These are phyloP conservation scores for Bugula neritina DNA, from an alignment of 2,888 invertebrate species.

Conservation along the genomic window DNA sequence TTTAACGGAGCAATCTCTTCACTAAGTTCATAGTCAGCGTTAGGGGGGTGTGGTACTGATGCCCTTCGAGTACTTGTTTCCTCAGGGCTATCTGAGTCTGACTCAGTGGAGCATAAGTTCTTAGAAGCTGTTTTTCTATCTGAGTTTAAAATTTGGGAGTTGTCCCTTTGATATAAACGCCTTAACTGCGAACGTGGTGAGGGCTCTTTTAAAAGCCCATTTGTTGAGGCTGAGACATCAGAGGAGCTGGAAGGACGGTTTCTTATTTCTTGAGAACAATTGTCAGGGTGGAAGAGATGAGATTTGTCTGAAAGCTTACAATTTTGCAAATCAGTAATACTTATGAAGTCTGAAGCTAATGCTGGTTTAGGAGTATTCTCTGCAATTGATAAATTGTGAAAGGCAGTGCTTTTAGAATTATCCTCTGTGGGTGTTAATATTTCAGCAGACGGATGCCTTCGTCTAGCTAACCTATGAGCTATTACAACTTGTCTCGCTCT, in stretches of 20 bases:
- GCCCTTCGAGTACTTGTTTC: neutral
- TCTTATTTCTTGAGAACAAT: neutral
- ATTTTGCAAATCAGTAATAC: slow-evolving; percentile 18
- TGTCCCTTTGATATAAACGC: neutral
- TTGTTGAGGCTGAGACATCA: neutral
- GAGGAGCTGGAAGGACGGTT: slow-evolving; percentile 1
- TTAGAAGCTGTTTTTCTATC: neutral
- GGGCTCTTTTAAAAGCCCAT: neutral
- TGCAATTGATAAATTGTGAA: too few species aligned
- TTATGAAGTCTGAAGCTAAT: neutral
- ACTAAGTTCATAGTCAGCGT: neutral
- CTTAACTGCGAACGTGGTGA: neutral
- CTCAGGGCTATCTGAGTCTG: neutral
- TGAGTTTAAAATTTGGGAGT: neutral
- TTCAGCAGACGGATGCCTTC: neutral
- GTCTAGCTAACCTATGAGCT: neutral
- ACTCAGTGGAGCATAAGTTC: neutral
- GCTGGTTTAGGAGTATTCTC: neutral
- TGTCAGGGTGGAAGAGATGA: neutral
- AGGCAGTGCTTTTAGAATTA: too few species aligned
- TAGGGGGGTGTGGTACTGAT: neutral
- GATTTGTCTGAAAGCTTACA: neutral
- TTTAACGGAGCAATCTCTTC: neutral
- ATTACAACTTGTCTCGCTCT: slow-evolving; percentile 1
- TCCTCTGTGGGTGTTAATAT: slow-evolving; percentile 7